Base-by-base conservation (phyloP, 2,888 invertebrate genomes). In the Pachycephus smyrnensis region DNA sequence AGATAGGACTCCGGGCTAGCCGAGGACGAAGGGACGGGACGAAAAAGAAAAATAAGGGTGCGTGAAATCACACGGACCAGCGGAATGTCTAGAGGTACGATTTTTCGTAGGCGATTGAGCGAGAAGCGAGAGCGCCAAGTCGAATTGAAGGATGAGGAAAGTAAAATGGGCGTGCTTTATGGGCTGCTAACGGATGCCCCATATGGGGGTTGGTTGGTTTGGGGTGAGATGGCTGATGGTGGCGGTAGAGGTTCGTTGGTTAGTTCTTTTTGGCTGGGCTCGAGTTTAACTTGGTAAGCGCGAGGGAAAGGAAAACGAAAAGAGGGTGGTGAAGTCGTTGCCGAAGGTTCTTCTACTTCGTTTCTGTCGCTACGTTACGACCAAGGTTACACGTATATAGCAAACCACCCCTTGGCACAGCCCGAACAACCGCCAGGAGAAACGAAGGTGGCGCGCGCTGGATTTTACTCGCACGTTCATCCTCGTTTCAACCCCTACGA, bases 161-260 rank as follows among this genome's bases (percentile, higher is more conserved):
- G 12, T 71, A 33, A 33, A 32, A 33, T 71, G 33, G 71, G 71
- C 32, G 71, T 71, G 71, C 32, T 71, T 71, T 71, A 71, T 71
- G 71, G 33, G 33, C 71, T 33, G 71, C 71, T 33, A 71, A 71
- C 71, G 32, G 71, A 71, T 33, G 71, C 31, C 40, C 71, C 71
- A 32, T 71, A 71, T 71, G 71, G 32, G 71, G 71, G 11, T 71
- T 71, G n/a, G 31, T 15, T 31, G 71, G 71, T 12, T 31, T 23
- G 71, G 71, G 71, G 32, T 33, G 71, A 11, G 71, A 4, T 71
- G 30, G 12, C 71, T 23, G 32, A 23, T 15, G 32, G 15, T 12
- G 4, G 11, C 32, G 30, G 31, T n/a, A n/a, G n/a, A n/a, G 11
- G 69, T 30, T 33, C 71, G 12, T 31, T 71, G 55, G 55, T 55